phyloP scores from a whole-genome alignment of 1,140 invertebrate genomes.

The Drosophila takahashii region DNA sequence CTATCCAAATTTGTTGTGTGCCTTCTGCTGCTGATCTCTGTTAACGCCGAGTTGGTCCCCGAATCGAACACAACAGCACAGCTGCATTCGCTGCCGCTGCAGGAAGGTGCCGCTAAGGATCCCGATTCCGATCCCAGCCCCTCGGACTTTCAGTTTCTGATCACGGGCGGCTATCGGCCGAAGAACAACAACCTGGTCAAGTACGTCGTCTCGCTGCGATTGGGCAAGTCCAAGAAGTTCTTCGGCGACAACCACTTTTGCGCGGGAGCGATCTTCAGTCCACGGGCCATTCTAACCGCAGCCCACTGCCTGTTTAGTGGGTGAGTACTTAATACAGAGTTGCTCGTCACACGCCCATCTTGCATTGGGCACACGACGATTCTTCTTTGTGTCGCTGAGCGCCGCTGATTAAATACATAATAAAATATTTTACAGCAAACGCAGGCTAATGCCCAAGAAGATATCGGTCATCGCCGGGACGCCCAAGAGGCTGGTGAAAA shows the following conservation, averaged over 20 bases:
- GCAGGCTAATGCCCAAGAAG: background rate
- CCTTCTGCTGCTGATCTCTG: constrained; percentile 11
- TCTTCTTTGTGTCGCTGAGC: no score
- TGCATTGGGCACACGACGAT: no score
- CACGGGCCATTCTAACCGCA: constrained; percentile 50
- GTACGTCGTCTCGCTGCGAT: constrained; percentile 37
- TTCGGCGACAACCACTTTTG: constrained; percentile 63
- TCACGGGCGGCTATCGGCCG: constrained; percentile 65
- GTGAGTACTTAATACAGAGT: constrained; percentile 18
- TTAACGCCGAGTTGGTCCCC: background rate
- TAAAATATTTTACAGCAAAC: background rate
- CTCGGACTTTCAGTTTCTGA: constrained; percentile 50
- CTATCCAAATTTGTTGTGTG: constrained; percentile 55
- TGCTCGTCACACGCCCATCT: no score
- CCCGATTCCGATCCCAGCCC: background rate
- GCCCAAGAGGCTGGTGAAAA: constrained; percentile 34
- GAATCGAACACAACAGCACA: background rate
- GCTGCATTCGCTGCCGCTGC: background rate
- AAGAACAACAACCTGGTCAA: constrained; percentile 25
- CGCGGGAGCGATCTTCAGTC: constrained; percentile 54
- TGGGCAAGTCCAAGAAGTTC: background rate
- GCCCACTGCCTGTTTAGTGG: constrained; percentile 55
- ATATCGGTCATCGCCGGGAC: constrained; percentile 46
- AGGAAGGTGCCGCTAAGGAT: background rate
- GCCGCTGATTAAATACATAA: no score